A percentile compares a stretch with the other conserved stretches of the same genome.
phyloP scores from a whole-genome alignment of 2,113 vertebrate species.

The Charina bottae region DNA sequence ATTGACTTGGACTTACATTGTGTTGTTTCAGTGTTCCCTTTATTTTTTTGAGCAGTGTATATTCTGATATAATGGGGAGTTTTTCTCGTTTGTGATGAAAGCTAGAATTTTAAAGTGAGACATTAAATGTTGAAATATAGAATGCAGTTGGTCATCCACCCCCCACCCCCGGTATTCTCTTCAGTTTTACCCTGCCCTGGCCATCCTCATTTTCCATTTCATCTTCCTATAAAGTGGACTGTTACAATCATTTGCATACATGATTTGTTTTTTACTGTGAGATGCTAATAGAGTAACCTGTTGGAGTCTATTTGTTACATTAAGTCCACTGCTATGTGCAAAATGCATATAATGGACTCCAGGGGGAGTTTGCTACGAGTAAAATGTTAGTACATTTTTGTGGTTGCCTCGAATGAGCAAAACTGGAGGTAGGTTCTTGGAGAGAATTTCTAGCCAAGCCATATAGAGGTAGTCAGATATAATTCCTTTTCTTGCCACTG shows the following conservation, averaged over 20 bases:
- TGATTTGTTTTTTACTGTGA: not conserved
- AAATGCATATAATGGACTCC: slow-evolving; percentile 31
- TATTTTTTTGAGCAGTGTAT: no score
- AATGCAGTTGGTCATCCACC: not conserved
- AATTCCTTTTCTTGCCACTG: slow-evolving; percentile 92
- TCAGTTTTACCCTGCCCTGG: not conserved
- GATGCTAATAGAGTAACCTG: not conserved
- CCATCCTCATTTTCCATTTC: not conserved
- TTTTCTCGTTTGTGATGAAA: not conserved
- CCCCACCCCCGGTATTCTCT: not conserved
- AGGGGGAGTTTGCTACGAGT: slow-evolving; percentile 79
- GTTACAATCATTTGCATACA: not conserved
- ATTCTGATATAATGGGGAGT: not conserved
- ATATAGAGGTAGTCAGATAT: slow-evolving; percentile 94
- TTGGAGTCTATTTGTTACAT: slow-evolving; percentile 4
- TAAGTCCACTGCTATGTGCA: slow-evolving; percentile 12
- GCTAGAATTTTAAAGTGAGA: not conserved
- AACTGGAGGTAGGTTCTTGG: slow-evolving; percentile 91
- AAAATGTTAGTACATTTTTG: slow-evolving; percentile 97
- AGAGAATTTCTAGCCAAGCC: slow-evolving; percentile 94
- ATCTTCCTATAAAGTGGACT: not conserved
- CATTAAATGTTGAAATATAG: not conserved
- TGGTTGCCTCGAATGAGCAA: slow-evolving; percentile 96
- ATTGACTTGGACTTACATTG: no score
- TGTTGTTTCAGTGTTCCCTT: no score